phyloP scores from a whole-genome alignment of 2,888 invertebrate genomes.

The Cryptocephalus moraei region DNA sequence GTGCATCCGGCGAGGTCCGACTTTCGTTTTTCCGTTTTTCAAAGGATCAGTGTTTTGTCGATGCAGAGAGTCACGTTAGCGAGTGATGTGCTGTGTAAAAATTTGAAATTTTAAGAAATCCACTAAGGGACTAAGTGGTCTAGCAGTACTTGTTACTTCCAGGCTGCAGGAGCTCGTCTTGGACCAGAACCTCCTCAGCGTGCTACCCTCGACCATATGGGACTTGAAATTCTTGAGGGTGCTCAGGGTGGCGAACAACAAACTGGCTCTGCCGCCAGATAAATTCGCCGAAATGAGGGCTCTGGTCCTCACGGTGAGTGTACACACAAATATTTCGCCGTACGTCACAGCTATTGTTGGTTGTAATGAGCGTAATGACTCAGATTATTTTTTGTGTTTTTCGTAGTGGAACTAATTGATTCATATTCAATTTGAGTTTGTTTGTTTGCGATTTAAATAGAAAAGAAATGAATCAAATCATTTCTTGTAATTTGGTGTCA shows the following conservation, averaged over 20 bases:
- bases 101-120: background rate
- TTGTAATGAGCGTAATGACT: too few species aligned
- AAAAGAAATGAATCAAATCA: too few species aligned
- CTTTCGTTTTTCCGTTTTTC: slow-evolving; percentile 22
- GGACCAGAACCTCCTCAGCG: slow-evolving; percentile 61
- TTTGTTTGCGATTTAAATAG: too few species aligned
- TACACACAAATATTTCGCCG: background rate
- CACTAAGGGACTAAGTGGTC: background rate
- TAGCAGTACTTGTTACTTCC: slow-evolving; percentile 9
- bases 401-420: too few species aligned
- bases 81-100: background rate
- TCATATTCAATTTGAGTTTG: too few species aligned
- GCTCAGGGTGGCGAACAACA: slow-evolving; percentile 50
- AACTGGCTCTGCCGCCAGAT: slow-evolving; percentile 40
- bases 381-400: too few species aligned
- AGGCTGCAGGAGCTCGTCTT: slow-evolving; percentile 62
- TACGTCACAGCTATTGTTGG: too few species aligned
- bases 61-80: background rate
- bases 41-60: background rate
- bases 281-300: slow-evolving; percentile 47
- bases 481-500: too few species aligned
- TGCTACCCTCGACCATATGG: slow-evolving; percentile 49
- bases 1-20: slow-evolving; percentile 32
- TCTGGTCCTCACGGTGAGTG: slow-evolving; percentile 43
- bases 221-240: slow-evolving; percentile 49